phyloP scores from a whole-genome alignment of 92 coral and sea anemone species.

The Zoanthus sociatus region DNA sequence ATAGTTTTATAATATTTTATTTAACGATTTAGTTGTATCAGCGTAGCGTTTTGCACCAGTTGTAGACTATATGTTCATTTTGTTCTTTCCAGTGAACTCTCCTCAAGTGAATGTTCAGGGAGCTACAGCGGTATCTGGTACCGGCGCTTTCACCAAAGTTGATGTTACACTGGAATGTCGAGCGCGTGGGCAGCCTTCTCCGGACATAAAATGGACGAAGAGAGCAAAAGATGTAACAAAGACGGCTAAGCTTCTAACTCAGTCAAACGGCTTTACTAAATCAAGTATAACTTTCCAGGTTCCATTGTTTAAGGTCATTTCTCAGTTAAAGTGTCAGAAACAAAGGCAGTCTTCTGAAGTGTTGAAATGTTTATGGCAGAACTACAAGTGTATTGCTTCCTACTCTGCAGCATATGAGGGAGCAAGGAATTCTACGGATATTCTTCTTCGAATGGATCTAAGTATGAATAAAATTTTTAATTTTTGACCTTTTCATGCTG shows the following conservation, averaged over 20 bases:
- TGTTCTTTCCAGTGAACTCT: background rate
- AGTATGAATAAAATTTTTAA: background rate
- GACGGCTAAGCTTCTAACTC: background rate
- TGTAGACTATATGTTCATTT: background rate
- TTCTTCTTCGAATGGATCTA: background rate
- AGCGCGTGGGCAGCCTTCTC: slow-evolving; percentile 22
- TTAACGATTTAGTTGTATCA: background rate
- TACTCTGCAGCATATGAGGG: background rate
- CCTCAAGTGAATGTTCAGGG: slow-evolving; percentile 1
- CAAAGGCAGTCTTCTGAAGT: background rate
- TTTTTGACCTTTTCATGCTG: no score
- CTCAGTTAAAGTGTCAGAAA: background rate
- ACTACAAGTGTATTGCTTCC: slow-evolving; percentile 1
- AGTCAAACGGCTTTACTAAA: background rate
- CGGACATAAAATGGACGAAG: background rate
- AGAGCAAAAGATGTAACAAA: background rate
- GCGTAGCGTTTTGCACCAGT: background rate
- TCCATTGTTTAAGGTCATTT: background rate
- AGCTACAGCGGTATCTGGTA: background rate
- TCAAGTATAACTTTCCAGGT: background rate
- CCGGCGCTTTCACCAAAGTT: background rate
- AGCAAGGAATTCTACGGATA: background rate
- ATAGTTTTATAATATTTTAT: no score
- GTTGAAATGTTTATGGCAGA: background rate
- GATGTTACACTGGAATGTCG: background rate